Base-by-base conservation (phyloP, 2,888 invertebrate species). In the Nomada hirtipes region DNA sequence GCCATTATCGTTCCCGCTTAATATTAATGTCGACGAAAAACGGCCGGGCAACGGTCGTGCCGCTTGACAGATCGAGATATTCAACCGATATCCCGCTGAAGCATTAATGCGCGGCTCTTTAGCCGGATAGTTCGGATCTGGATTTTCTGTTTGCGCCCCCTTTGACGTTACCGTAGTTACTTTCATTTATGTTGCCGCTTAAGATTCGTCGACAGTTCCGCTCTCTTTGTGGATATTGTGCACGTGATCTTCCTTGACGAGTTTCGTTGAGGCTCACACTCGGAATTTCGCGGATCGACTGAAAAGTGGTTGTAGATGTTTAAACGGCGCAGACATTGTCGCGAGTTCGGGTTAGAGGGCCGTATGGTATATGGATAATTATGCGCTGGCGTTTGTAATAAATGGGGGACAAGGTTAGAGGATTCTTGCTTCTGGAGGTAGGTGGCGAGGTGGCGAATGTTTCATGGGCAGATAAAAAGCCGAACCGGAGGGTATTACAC, bases 11-110 rank as follows among this genome's bases (percentile, higher is more conserved):
- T 64, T 60, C 72, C 4, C 36, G 59, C 65, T 36, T 55, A 36
- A 76, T 76, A 73, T 76, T 67, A 70, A 67, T 42, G 55, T 15
- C 52, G 15, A 59, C 71, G 70, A 74, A 68, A 77, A 82, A 61
- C 67, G 50, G 15, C 15, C 18, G 53, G 65, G 61, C 55, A 60
- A 60, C 65, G 52, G 53, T 36, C 79, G 57, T 23, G 47, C 11
- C 64, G 29, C 55, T 44, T 59, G 67, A 79, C 67, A 42, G 67
- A 71, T 79, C 81, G 59, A 55, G 65, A 76, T 61, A 23, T 26
- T 53, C 36, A 47, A 18, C 29, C 23, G 76, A 75, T 64, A 69
- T 47, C 76, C 36, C 63, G 42, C n/a, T 20, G 50, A 20, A 15
- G 29, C 4, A 61, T 78, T 63, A 68, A 78, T 44, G 20, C n/a